These are phyloP conservation scores for Sphyrna mokarran DNA, from an alignment of 2,113 vertebrate species.

Conservation along the genomic window DNA sequence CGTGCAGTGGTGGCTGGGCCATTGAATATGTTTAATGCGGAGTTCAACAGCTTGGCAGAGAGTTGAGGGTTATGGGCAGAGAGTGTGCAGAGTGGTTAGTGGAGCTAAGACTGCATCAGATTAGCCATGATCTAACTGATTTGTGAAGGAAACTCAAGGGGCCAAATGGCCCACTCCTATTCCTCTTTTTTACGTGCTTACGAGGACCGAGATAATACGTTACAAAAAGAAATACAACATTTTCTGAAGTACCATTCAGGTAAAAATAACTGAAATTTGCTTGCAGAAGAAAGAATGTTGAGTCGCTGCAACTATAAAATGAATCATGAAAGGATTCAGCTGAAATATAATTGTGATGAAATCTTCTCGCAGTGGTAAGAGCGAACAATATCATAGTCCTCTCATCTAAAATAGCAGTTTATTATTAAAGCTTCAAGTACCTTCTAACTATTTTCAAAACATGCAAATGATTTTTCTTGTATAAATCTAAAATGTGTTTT, in stretches of 20 bases:
- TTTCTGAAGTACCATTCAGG: not conserved
- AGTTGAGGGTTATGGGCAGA: not conserved
- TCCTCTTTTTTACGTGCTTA: not conserved
- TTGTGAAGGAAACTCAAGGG: not conserved
- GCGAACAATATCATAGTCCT: not conserved
- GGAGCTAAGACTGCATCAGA: not conserved
- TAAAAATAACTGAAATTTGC: not conserved
- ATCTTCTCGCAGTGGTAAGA: not conserved
- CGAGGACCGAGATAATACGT: not conserved
- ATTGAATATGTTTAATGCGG: not conserved
- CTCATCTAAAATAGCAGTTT: not conserved
- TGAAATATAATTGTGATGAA: not conserved
- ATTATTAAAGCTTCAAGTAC: not conserved
- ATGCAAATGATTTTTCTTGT: not conserved
- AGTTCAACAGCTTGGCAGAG: not conserved
- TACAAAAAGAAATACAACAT: not conserved
- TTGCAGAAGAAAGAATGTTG: not conserved
- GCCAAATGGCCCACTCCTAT: too few species aligned
- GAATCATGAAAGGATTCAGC: not conserved
- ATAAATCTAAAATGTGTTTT: not conserved
- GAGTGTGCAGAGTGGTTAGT: too few species aligned
- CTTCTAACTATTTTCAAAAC: not conserved
- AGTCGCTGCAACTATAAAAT: not conserved
- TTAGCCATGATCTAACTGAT: not conserved
- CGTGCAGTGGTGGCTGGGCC: not conserved